phyloP scores from a whole-genome alignment of 2,888 invertebrate genomes.

The Galeruca laticollis region DNA sequence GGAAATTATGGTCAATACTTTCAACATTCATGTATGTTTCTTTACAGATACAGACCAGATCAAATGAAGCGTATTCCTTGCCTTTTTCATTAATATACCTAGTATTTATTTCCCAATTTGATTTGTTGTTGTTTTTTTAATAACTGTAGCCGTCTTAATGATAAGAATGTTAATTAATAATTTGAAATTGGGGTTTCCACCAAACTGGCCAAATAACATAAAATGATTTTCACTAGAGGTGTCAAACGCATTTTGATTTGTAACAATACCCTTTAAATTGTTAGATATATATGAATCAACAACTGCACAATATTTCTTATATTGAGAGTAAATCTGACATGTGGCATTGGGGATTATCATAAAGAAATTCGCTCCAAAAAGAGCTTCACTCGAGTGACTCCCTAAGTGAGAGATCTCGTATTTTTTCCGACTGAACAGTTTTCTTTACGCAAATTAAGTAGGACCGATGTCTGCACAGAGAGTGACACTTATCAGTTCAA shows the following conservation, averaged over 20 bases:
- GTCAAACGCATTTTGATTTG: neutral
- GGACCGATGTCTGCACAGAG: constrained; percentile 40
- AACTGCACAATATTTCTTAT: neutral
- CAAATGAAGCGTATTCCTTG: too few relatives aligned
- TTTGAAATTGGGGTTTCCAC: neutral
- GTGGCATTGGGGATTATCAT: constrained; percentile 12
- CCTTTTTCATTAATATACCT: too few relatives aligned
- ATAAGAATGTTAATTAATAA: too few relatives aligned
- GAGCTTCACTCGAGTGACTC: constrained; percentile 33
- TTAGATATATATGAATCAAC: neutral
- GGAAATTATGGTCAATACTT: too few relatives aligned
- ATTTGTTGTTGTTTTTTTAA: too few relatives aligned
- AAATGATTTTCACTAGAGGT: neutral
- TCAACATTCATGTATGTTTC: too few relatives aligned
- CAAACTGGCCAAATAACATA: neutral
- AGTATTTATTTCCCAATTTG: too few relatives aligned
- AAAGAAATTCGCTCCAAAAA: constrained; percentile 27
- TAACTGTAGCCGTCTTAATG: too few relatives aligned
- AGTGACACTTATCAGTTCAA: constrained; percentile 55
- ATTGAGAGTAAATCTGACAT: constrained; percentile 9
- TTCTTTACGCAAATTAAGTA: constrained; percentile 33
- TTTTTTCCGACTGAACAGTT: constrained; percentile 37
- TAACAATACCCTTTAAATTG: neutral
- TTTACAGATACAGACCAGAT: too few relatives aligned
- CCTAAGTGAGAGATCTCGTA: constrained; percentile 37